Evolutionary conservation across 1,140 invertebrate genomes (phyloP).

Genomic region (Polypedilum vanderplanki): DNA sequence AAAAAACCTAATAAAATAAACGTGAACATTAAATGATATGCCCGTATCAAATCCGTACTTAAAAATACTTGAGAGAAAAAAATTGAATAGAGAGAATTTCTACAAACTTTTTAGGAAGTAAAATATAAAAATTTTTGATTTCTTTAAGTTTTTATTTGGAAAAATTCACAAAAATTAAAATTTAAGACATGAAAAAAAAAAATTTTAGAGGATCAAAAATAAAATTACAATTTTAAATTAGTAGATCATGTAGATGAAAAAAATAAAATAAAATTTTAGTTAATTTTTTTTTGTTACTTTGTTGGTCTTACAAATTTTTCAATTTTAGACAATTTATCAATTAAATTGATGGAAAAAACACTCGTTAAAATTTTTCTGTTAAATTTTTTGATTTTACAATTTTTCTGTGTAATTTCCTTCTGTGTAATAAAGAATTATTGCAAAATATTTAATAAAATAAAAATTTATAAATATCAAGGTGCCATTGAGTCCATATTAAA

Average conservation of each 20-base stretch:
- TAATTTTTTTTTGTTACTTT: not conserved
- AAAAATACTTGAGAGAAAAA: not conserved
- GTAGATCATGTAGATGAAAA: not conserved
- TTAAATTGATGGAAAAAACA: no score
- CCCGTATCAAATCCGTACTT: conserved; percentile 27
- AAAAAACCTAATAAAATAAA: not conserved
- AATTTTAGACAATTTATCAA: no score
- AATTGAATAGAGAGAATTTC: not conserved
- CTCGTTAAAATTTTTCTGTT: no score
- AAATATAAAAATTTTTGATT: not conserved
- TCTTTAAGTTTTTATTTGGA: not conserved
- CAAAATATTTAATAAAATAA: no score
- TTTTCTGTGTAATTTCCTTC: no score
- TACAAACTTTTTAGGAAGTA: not conserved
- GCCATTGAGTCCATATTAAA: not conserved
- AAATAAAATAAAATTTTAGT: not conserved
- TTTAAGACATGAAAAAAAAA: not conserved
- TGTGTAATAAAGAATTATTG: no score
- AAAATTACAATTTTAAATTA: not conserved
- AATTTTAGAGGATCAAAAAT: not conserved
- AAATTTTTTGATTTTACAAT: no score
- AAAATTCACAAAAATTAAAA: not conserved
- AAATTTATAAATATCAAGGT: not conserved
- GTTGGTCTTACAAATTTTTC: no score
- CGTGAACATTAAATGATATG: conserved; percentile 6